Conservation (phyloP, 2,797 vertebrate genomes). For the Dallia pectoralis region DNA sequence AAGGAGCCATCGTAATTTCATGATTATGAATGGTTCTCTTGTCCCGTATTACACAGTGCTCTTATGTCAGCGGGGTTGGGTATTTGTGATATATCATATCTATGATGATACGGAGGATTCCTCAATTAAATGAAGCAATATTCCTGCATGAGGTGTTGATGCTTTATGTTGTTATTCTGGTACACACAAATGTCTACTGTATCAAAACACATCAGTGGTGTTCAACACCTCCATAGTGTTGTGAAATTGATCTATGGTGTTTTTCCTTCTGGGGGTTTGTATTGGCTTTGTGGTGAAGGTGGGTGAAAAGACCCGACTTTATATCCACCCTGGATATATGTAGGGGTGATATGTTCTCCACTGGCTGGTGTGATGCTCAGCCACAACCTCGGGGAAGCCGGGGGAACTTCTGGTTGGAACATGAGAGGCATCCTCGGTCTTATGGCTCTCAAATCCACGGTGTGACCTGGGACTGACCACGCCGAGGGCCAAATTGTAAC, state of each 20-base stretch:
- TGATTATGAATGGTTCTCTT: background rate
- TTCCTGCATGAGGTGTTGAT: background rate
- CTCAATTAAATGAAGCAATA: background rate
- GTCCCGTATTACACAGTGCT: background rate
- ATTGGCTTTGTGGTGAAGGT: slow-evolving; percentile 19
- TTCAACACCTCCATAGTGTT: background rate
- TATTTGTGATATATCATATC: background rate
- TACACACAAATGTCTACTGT: background rate
- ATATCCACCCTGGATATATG: background rate
- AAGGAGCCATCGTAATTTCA: background rate
- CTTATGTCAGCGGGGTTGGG: background rate
- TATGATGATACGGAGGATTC: background rate
- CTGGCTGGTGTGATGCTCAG: slow-evolving; percentile 7
- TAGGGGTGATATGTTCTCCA: background rate
- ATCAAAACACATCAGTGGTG: background rate
- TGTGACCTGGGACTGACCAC: background rate
- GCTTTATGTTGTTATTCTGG: background rate
- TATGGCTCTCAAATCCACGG: slow-evolving; percentile 40
- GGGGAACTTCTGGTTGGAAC: slow-evolving; percentile 35
- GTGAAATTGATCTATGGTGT: background rate
- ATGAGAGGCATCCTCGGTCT: slow-evolving; percentile 36
- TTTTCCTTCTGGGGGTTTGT: slow-evolving; percentile 5
- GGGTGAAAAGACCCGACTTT: slow-evolving; percentile 3
- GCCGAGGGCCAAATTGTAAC: slow-evolving; percentile 17
- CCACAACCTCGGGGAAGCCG: slow-evolving; percentile 32